phyloP scores from a whole-genome alignment of 2,888 invertebrate species.

The Noctua janthina region DNA sequence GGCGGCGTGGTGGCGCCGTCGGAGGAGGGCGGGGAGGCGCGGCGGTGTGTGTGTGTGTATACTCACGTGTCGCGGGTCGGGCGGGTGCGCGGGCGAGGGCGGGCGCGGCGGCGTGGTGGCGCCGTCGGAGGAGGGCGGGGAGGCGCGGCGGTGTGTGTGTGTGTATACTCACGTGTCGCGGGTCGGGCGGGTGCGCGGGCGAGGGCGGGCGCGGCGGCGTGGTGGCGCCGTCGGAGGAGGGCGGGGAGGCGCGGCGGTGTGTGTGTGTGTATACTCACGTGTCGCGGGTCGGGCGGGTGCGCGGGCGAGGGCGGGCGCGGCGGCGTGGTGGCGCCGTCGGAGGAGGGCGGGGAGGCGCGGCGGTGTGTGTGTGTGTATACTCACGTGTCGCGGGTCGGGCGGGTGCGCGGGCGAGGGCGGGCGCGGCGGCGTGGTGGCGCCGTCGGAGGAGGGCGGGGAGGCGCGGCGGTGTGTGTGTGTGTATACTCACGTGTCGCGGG shows the following conservation, averaged over 20 bases:
- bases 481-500: neutral
- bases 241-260: neutral
- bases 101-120: too few relatives aligned
- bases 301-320: conserved; percentile 5
- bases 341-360: neutral
- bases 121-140: too few relatives aligned
- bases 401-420: conserved; percentile 3
- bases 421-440: too few relatives aligned
- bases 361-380: conserved; percentile 1
- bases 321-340: too few relatives aligned
- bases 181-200: neutral
- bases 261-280: neutral
- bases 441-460: too few relatives aligned
- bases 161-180: neutral
- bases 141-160: neutral
- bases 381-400: neutral
- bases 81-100: neutral
- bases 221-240: too few relatives aligned
- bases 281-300: neutral
- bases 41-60: conserved; percentile 2
- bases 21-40: too few relatives aligned
- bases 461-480: neutral
- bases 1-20: too few relatives aligned
- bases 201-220: conserved; percentile 6
- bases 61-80: neutral